These are phyloP conservation scores for Epinotia ramella DNA, from an alignment of 2,888 invertebrate genomes.

Conservation along the genomic window DNA sequence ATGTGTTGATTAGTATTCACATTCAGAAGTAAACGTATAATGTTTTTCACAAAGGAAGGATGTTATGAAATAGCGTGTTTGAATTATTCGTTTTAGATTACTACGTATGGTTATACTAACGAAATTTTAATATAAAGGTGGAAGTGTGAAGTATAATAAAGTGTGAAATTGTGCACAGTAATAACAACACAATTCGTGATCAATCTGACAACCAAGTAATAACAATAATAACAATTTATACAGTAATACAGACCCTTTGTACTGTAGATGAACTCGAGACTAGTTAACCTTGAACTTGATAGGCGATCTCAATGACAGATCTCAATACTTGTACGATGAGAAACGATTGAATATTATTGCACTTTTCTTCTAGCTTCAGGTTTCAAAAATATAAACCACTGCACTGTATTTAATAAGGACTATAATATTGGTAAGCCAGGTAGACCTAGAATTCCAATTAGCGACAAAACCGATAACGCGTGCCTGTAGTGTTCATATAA, in stretches of 20 bases:
- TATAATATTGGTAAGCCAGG: constrained; percentile 1
- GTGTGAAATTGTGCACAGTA: not conserved
- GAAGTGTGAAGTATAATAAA: not conserved
- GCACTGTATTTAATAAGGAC: not conserved
- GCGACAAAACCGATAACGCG: not conserved
- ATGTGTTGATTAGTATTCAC: constrained; percentile 6
- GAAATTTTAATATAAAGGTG: not conserved
- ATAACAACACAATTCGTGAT: constrained; percentile 4
- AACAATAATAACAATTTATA: not conserved
- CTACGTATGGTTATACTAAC: not conserved
- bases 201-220: not conserved
- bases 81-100: not conserved
- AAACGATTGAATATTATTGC: constrained; percentile 7
- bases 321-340: constrained; percentile 9
- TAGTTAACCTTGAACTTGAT: constrained; percentile 50
- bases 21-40: constrained; percentile 1
- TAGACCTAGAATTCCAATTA: constrained; percentile 1
- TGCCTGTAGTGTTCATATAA: not conserved
- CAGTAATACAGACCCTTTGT: constrained; percentile 44
- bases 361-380: not conserved
- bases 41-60: constrained; percentile 12
- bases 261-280: constrained; percentile 44
- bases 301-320: constrained; percentile 8
- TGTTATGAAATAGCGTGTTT: not conserved
- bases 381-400: not conserved